Conservation (phyloP, 2,113 vertebrate species). For the Campylomormyrus numenius region DNA sequence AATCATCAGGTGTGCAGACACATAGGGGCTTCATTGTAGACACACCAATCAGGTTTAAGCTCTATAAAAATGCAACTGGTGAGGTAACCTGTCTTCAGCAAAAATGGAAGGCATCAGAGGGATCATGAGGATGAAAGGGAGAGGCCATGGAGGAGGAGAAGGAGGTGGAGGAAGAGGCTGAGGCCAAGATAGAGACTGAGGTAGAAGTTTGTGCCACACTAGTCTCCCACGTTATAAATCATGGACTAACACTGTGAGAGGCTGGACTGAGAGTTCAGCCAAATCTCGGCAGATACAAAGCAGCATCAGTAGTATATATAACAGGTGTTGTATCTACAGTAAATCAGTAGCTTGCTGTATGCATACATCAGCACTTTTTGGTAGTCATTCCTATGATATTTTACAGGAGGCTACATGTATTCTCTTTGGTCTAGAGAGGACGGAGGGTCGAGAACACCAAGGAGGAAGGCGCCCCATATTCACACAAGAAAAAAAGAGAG, state of each 20-base stretch:
- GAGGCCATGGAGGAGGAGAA: too few relatives aligned
- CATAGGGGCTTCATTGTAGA: too few relatives aligned
- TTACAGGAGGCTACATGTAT: too few relatives aligned
- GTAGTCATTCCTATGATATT: neutral
- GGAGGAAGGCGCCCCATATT: neutral
- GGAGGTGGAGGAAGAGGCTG: neutral
- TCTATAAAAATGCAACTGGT: neutral
- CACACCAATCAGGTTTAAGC: neutral
- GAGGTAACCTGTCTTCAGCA: neutral
- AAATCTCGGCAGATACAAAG: neutral
- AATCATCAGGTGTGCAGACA: neutral
- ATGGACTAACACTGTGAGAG: neutral
- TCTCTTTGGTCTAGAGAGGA: too few relatives aligned
- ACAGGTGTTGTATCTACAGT: neutral
- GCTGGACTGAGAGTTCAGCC: neutral
- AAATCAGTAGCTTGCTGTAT: neutral
- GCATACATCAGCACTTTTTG: neutral
- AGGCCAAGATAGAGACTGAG: neutral
- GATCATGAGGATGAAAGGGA: neutral
- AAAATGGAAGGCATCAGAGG: neutral
- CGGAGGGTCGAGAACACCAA: too few relatives aligned
- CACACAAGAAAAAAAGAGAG: neutral
- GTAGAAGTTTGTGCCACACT: neutral
- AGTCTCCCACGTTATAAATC: neutral
- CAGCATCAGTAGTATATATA: neutral